Evolutionary conservation across 2,888 invertebrate genomes (phyloP), one percentile per base, ranked within the genome.

Genomic region (Acanthosepion lycidas): DNA sequence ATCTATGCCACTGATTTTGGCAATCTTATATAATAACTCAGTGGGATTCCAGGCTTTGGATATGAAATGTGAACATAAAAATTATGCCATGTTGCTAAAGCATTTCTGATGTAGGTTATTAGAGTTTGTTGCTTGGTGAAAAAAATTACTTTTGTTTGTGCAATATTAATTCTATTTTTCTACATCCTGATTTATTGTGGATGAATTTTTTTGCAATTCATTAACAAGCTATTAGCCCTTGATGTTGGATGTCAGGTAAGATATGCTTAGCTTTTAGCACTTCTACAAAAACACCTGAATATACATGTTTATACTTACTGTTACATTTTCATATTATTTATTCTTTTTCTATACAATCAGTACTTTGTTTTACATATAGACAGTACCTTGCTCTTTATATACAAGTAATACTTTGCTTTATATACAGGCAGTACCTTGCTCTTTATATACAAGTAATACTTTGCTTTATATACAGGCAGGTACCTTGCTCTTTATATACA

Each of bases 71-170:
- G n/a, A 78, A n/a, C n/a, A n/a, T n/a, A 78, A 12, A 12, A 78
- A 78, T n/a, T 78, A 78, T 78, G 78, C n/a, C n/a, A 78, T 78
- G n/a, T 78, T 78, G n/a, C n/a, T 78, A 78, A n/a, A 78, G n/a
- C 78, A n/a, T 9, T 78, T n/a, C 78, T n/a, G 78, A 78, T n/a
- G n/a, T 78, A 78, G n/a, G 78, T 78, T 78, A 78, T 78, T 18
- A 33, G 78, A n/a, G 33, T n/a, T 78, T 78, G 9, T 78, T 78
- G n/a, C 78, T 33, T 78, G 12, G 12, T 78, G n/a, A 78, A 78
- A 78, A 78, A 15, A n/a, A 15, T 12, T 33, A 15, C n/a, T 78
- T 78, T n/a, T n/a, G 18, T 78, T 78, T 18, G 15, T 78, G 23
- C 78, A n/a, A 12, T 78, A 78, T 78, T 15, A 78, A 33, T 33